These are phyloP conservation scores for Amblyopsis rosae DNA, from an alignment of 2,113 vertebrate species.

Conservation along the genomic window DNA sequence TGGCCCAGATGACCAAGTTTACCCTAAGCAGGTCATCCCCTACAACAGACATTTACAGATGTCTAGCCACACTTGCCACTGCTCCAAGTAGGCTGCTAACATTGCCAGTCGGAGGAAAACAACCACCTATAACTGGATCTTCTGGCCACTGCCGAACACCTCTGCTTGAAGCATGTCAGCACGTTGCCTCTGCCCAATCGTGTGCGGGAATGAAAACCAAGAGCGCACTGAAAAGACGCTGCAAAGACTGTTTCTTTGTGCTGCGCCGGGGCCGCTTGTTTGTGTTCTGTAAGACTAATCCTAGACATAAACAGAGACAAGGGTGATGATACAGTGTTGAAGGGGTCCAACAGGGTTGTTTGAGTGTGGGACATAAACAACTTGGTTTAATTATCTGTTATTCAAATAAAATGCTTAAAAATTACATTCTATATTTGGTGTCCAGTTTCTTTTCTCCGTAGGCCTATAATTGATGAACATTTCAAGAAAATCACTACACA, in stretches of 20 bases:
- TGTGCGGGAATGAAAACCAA: conserved; percentile 85
- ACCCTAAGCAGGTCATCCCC: conserved; percentile 27
- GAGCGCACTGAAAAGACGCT: conserved; percentile 79
- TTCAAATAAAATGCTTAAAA: conserved; percentile 55
- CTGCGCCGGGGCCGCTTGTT: conserved; percentile 81
- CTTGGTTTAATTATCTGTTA: conserved; percentile 3
- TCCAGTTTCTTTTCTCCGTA: too few relatives aligned
- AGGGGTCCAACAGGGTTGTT: background rate
- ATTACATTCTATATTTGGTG: background rate
- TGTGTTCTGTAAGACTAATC: conserved; percentile 83
- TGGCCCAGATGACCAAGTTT: conserved; percentile 44
- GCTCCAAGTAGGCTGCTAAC: conserved; percentile 26
- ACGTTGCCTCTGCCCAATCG: conserved; percentile 44
- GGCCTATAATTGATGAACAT: too few relatives aligned
- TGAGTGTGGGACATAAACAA: background rate
- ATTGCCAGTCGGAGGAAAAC: conserved; percentile 15
- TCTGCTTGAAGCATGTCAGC: conserved; percentile 48
- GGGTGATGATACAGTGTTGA: conserved; percentile 55
- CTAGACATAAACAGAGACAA: conserved; percentile 87
- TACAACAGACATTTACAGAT: conserved; percentile 41
- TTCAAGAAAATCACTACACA: too few relatives aligned
- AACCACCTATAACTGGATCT: background rate
- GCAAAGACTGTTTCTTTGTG: conserved; percentile 87
- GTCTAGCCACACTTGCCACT: conserved; percentile 41
- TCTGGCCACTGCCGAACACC: background rate